Percentiles rank a stretch among this genome's conserved stretches.
Evolutionary conservation across 2,888 invertebrate species (phyloP).

Genomic region (Ophion ellenae): DNA sequence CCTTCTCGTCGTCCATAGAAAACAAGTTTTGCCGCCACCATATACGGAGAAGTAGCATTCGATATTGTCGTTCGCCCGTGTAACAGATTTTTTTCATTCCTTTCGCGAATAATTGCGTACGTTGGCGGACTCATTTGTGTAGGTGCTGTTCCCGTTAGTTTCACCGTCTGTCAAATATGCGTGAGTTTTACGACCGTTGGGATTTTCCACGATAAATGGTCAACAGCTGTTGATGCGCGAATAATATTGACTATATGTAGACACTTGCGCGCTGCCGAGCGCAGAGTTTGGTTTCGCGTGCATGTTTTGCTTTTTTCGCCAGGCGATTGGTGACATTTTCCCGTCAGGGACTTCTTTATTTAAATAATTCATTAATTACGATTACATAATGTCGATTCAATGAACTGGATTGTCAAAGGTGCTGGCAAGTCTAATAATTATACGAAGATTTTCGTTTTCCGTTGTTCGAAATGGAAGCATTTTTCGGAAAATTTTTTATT

Average conservation of each 20-base stretch:
- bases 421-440: no score
- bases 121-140: neutral
- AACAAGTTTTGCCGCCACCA: no score
- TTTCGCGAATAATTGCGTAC: neutral
- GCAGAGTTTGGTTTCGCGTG: neutral
- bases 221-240: slow-evolving; percentile 30
- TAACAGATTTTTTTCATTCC: slow-evolving; percentile 1
- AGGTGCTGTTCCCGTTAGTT: neutral
- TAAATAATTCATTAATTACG: no score
- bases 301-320: neutral
- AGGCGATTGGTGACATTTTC: no score
- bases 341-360: no score
- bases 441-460: no score
- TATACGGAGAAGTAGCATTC: neutral
- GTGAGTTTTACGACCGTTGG: neutral
- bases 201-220: neutral
- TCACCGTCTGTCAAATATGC: neutral
- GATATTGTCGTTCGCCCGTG: neutral
- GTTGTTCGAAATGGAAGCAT: no score
- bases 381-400: no score
- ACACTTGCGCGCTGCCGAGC: neutral
- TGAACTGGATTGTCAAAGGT: no score
- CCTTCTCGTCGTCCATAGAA: no score
- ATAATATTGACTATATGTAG: neutral
- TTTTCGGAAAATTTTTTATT: no score